phyloP scores from a whole-genome alignment of 2,113 vertebrate species.

The Ailurus styani region DNA sequence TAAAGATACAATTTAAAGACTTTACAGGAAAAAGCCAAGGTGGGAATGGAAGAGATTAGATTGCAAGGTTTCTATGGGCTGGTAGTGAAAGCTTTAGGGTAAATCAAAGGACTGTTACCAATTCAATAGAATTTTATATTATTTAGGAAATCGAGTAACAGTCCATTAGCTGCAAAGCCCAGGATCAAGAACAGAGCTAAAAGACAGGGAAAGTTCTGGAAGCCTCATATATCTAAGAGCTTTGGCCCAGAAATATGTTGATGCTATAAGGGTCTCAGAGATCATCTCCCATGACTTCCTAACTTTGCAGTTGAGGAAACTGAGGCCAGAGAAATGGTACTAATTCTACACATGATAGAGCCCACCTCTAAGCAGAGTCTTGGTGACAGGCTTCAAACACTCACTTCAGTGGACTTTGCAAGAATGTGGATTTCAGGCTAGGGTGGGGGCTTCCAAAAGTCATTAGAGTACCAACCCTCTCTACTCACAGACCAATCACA shows the following conservation, averaged over 20 bases:
- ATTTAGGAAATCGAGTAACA: constrained; percentile 45
- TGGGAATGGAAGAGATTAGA: constrained; percentile 51
- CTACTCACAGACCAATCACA: neutral
- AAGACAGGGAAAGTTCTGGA: neutral
- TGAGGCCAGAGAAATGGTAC: neutral
- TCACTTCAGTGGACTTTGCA: neutral
- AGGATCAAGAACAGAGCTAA: constrained; percentile 38
- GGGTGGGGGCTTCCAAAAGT: neutral
- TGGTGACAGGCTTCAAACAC: neutral
- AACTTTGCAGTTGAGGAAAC: neutral
- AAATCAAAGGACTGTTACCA: constrained; percentile 58
- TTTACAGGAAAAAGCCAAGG: constrained; percentile 39
- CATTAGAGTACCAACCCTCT: neutral
- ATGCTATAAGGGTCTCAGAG: neutral
- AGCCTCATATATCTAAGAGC: neutral
- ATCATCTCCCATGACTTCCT: neutral
- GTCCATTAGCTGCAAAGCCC: constrained; percentile 41
- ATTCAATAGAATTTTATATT: constrained; percentile 43
- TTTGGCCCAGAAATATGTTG: neutral
- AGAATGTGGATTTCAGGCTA: neutral
- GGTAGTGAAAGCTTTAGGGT: constrained; percentile 50
- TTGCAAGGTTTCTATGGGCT: constrained; percentile 49
- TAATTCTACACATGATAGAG: neutral
- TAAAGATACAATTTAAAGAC: constrained; percentile 52
- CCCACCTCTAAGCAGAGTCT: neutral